Percentiles rank a stretch among this genome's conserved stretches.
Conservation (phyloP, 2,888 invertebrate species). For the Mylabris sibirica region DNA sequence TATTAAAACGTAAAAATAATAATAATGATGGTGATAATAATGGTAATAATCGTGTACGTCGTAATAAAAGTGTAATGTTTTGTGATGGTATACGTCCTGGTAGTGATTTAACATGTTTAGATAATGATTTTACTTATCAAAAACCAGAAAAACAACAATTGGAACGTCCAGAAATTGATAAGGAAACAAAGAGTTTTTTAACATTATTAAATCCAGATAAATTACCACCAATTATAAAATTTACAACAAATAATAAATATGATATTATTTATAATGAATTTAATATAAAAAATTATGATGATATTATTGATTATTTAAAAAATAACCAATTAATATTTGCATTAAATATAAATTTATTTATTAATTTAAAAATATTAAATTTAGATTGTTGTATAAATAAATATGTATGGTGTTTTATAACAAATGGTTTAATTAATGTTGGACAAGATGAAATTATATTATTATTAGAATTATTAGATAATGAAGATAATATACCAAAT, state of each 20-base stretch:
- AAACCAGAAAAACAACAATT: slow-evolving; percentile 23
- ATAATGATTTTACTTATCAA: slow-evolving; percentile 63
- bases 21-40: slow-evolving; percentile 17
- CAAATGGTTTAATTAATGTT: slow-evolving; percentile 78
- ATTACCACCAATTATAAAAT: slow-evolving; percentile 66
- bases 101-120: slow-evolving; percentile 82
- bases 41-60: slow-evolving; percentile 63
- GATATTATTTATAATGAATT: slow-evolving; percentile 58
- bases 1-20: slow-evolving; percentile 75
- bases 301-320: background rate
- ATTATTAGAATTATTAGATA: slow-evolving; percentile 72
- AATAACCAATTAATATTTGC: slow-evolving; percentile 68
- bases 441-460: slow-evolving; percentile 85
- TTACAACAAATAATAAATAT: slow-evolving; percentile 59
- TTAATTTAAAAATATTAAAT: slow-evolving; percentile 76
- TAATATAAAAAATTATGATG: background rate
- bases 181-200: slow-evolving; percentile 66
- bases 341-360: slow-evolving; percentile 76
- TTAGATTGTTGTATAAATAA: slow-evolving; percentile 80
- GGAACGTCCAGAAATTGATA: slow-evolving; percentile 59
- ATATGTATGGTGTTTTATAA: slow-evolving; percentile 78
- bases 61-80: slow-evolving; percentile 83
- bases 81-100: slow-evolving; percentile 89
- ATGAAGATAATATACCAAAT: slow-evolving; percentile 70
- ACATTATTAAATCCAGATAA: slow-evolving; percentile 57